Evolutionary conservation across 1,140 invertebrate species (phyloP), one percentile per base, ranked within the genome.

Genomic region (Lutraria rhynchaena): DNA sequence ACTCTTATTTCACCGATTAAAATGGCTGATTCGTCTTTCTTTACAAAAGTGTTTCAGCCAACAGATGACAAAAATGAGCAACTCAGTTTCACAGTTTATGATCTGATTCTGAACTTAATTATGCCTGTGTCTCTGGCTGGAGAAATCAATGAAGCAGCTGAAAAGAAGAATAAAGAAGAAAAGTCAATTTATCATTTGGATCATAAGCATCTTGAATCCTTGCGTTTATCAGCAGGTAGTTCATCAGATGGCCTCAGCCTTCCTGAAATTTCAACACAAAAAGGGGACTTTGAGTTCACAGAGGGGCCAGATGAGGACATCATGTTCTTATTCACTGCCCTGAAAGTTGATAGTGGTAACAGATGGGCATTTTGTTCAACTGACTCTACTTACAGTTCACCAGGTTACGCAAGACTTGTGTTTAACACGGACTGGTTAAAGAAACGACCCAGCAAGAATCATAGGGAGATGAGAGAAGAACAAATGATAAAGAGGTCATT

Each of bases 231-330:
- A 53, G 24, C 51, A 53, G 51, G 51, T 3, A 53, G 51, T 22
- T 7, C 19, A 17, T 53, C 51, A n/a, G 51, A 53, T 53, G 51
- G 51, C 5, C 51, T 53, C 4, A 7, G 51, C 24, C 24, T 53
- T 5, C 51, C 51, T n/a, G 51, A 53, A 31, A n/a, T n/a, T n/a
- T n/a, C n/a, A n/a, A n/a, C n/a, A n/a, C n/a, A n/a, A n/a, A n/a
- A n/a, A n/a, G n/a, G n/a, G n/a, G n/a, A n/a, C n/a, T n/a, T n/a
- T n/a, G n/a, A n/a, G n/a, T n/a, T n/a, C n/a, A n/a, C n/a, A n/a
- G n/a, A n/a, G n/a, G 76, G 33, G 22, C 57, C 13, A 51, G 29
- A 76, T 53, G 67, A 70, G 29, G 58, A 61, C n/a, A 31, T 13
- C 11, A 61, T 33, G 9, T 61, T 31, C 11, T n/a, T 61, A 31